These are phyloP conservation scores for Melikaiella ostensackeni DNA, from an alignment of 2,888 invertebrate genomes.

Conservation along the genomic window DNA sequence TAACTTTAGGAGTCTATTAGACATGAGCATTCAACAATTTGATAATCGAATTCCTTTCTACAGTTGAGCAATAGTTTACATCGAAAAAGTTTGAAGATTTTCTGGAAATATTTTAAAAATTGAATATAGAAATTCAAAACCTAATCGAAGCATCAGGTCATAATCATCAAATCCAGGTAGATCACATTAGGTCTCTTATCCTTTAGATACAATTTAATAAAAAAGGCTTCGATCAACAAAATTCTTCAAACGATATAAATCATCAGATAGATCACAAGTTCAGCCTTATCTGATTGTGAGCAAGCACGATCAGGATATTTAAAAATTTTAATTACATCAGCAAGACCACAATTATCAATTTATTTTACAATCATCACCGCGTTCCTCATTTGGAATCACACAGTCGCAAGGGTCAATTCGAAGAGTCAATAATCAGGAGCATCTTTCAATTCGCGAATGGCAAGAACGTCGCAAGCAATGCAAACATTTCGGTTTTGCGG, in stretches of 20 bases:
- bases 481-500: conserved; percentile 3
- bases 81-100: conserved; percentile 9
- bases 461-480: conserved; percentile 24
- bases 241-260: neutral
- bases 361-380: neutral
- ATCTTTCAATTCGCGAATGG: conserved; percentile 25
- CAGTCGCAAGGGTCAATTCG: neutral
- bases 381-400: neutral
- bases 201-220: neutral
- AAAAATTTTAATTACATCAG: neutral
- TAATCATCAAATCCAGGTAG: neutral
- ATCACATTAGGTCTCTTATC: neutral
- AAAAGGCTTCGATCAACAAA: neutral
- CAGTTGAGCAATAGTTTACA: conserved; percentile 28
- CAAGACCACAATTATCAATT: neutral
- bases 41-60: conserved; percentile 1
- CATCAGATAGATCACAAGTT: neutral
- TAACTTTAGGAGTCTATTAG: conserved; percentile 10
- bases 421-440: conserved; percentile 26
- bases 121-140: neutral
- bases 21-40: conserved; percentile 11
- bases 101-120: neutral
- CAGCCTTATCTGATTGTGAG: conserved; percentile 7
- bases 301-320: neutral
- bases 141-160: neutral